Base-by-base conservation (phyloP, 2,888 invertebrate genomes). In the Hipparchia sbordonii region DNA sequence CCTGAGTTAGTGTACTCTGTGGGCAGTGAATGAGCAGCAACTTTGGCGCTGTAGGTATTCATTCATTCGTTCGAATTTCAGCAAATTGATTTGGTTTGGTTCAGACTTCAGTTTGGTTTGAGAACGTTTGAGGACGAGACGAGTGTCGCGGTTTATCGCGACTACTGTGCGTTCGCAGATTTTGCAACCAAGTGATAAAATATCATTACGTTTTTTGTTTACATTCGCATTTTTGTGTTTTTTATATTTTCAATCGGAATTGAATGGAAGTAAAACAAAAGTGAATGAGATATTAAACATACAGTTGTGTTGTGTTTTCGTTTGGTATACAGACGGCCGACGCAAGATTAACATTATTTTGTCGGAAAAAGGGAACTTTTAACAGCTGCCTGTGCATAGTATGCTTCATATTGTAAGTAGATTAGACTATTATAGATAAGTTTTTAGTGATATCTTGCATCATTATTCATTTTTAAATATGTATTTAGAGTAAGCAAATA, bases 91-190 rank as follows among this genome's bases (percentile, higher is more conserved):
- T 81, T 81, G 79, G 80, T 39, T 39, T 39, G 3, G 39, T 39
- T 39, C 39, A 2, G 39, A 39, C 39, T 39, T 39, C 39, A 39
- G 39, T 39, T 39, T 39, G 39, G 81, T 74, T 81, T 81, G 79
- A 80, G 83, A 85, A 82, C 80, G 82, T 75, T 77, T 77, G 86
- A 88, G 91, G 79, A 77, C 85, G 92, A 92, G 93, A 92, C 92
- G 92, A 87, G 75, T 77, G 89, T 92, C 83, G 86, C 90, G 85
- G 80, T 75, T 74, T 82, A 74, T 83, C 87, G 90, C 84, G 89
- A 86, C 87, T 86, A 85, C 88, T 89, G 92, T 93, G 93, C 92
- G 92, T 91, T 93, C 92, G 92, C 88, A 85, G 85, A 84, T 89
- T 80, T 83, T 81, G 72, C 76, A 80, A 68, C 63, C 66, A n/a